Evolutionary conservation across 2,113 vertebrate genomes (phyloP), one percentile per base, ranked within the genome.

Genomic region (Chaetorhynchus papuensis): DNA sequence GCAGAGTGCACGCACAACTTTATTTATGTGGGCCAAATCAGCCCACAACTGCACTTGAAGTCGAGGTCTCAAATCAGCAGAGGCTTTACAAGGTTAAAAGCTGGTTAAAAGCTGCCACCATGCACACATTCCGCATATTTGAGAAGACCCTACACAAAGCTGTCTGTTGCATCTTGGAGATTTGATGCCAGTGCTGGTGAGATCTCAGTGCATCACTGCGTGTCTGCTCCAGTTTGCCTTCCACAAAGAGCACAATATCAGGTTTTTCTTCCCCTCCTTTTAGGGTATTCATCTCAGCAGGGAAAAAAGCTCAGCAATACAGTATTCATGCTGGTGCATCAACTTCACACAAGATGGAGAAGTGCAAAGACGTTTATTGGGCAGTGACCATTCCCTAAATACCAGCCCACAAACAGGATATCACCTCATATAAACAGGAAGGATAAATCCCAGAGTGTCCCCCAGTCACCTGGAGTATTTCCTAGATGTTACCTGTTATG

Each of bases 1-100:
- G 83, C 86, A 94, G 78, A 17, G 42, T 93, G 68, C 77, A 44
- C 15, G 74, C 89, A 90, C 74, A 95, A 70, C 93, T 95, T 91
- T 39, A 39, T 79, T 91, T 83, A 54, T 4, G 7, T 30, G 57
- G 81, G 69, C 65, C 78, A 79, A 27, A 82, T 68, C 77, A 83
- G 42, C 57, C 60, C 79, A 7, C 74, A 71, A 23, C 44, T 86
- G 72, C 77, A 41, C 37, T 91, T 75, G 47, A 41, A 72, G 4
- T 64, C 5, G 27, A 41, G 78, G 44, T 30, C 42, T 77, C 42
- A 13, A 57, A n/a, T 63, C 81, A 95, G 57, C 54, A 85, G 63
- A 82, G 77, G 69, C 21, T 89, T 84, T 31, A 13, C 15, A 49
- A 53, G 44, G 13, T 52, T 39, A 39, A 39, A n/a, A n/a, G 12